Percentiles rank a stretch among this genome's conserved stretches.
phyloP scores from a whole-genome alignment of 2,113 vertebrate genomes.

The Pipa parva region DNA sequence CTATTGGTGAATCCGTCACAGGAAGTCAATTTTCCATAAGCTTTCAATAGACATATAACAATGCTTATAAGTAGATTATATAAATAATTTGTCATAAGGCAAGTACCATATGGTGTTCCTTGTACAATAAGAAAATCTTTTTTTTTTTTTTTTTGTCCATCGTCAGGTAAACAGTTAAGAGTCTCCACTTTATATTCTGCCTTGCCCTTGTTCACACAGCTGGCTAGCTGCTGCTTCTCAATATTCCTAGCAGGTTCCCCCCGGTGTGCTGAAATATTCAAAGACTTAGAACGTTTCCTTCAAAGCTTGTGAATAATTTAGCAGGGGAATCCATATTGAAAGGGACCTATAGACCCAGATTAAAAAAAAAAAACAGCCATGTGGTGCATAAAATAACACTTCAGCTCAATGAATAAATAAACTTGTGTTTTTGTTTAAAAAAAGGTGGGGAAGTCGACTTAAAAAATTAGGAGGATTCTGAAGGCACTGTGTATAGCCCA shows the following conservation, averaged over 20 bases:
- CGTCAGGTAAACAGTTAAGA: no score
- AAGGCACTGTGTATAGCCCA: no score
- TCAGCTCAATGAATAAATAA: not conserved
- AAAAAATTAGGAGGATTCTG: no score
- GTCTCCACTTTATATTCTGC: not conserved
- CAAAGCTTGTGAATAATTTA: slow-evolving; percentile 1
- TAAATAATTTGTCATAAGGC: no score
- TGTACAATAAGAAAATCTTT: no score
- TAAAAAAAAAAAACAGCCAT: not conserved
- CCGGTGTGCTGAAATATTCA: slow-evolving; percentile 6
- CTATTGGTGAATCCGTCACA: no score
- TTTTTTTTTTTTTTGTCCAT: no score
- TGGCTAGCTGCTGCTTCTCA: not conserved
- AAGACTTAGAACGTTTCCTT: not conserved
- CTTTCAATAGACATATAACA: no score
- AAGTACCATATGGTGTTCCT: no score
- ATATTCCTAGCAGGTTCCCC: not conserved
- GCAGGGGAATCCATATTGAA: slow-evolving; percentile 3
- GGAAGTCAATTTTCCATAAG: no score
- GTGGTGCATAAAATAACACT: not conserved
- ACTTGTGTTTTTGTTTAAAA: not conserved
- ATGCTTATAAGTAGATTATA: no score
- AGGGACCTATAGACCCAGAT: slow-evolving; percentile 2
- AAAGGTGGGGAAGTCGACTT: not conserved
- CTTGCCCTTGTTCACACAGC: not conserved